These are phyloP conservation scores for Plestiodon gilberti DNA, from an alignment of 2,113 vertebrate genomes.

Conservation along the genomic window DNA sequence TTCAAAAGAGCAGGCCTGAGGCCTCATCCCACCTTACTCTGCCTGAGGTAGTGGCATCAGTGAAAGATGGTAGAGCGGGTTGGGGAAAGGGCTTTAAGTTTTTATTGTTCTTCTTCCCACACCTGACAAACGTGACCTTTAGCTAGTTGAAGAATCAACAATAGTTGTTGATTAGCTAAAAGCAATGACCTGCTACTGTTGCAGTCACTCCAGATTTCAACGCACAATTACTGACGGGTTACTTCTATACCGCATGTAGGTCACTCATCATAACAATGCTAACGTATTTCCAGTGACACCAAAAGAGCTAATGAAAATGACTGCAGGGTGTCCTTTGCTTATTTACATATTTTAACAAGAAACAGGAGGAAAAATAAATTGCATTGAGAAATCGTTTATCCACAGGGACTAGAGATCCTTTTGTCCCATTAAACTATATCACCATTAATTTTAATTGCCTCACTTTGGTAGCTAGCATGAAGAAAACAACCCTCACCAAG, in stretches of 20 bases:
- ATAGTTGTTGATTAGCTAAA: not conserved
- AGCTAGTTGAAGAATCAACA: conserved; percentile 1
- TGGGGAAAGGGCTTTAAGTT: not conserved
- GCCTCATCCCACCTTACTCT: not conserved
- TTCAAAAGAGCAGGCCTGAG: not conserved
- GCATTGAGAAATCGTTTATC: conserved; percentile 47
- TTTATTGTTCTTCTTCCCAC: not conserved
- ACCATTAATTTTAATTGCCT: conserved; percentile 59
- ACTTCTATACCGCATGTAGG: conserved; percentile 19
- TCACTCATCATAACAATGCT: conserved; percentile 28
- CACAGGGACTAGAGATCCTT: conserved; percentile 13
- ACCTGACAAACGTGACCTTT: not conserved
- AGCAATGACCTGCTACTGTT: not conserved
- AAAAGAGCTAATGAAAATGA: conserved; percentile 54
- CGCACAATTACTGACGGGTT: conserved; percentile 12
- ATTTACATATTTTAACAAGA: conserved; percentile 65
- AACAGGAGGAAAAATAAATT: conserved; percentile 39
- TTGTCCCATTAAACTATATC: conserved; percentile 40
- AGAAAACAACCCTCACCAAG: conserved; percentile 22
- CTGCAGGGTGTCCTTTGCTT: conserved; percentile 45
- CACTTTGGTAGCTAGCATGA: conserved; percentile 36
- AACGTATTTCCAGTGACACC: conserved; percentile 40
- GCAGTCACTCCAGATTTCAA: conserved; percentile 19
- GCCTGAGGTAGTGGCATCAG: not conserved
- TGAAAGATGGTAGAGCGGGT: not conserved